A percentile compares a stretch with the other conserved stretches of the same genome.
These are phyloP conservation scores for Pristionchus arcanus DNA, from an alignment of 2,888 invertebrate species.

Conservation along the genomic window DNA sequence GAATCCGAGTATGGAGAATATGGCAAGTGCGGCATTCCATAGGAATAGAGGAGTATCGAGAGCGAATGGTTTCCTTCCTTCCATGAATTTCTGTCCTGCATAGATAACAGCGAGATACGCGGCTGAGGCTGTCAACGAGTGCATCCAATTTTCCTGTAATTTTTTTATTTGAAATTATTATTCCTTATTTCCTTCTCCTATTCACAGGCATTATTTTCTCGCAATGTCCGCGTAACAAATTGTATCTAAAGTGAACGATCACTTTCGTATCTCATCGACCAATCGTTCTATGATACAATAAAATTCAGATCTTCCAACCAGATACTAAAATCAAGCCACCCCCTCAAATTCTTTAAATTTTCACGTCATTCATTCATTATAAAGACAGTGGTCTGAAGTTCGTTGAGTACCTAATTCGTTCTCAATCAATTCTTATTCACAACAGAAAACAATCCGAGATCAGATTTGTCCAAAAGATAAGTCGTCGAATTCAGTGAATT, in stretches of 20 bases:
- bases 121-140: slow-evolving; percentile 83
- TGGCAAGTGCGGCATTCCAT: slow-evolving; percentile 94
- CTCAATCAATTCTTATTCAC: neutral
- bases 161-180: neutral
- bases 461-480: neutral
- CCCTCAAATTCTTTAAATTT: too few species aligned
- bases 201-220: neutral
- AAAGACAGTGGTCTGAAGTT: too few species aligned
- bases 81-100: slow-evolving; percentile 93
- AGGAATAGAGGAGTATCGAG: slow-evolving; percentile 89
- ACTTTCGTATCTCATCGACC: too few species aligned
- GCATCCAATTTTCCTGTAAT: slow-evolving; percentile 93
- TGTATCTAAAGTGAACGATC: too few species aligned
- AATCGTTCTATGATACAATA: neutral
- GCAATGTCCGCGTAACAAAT: neutral
- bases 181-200: neutral
- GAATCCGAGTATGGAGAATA: slow-evolving; percentile 90
- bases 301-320: neutral
- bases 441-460: too few species aligned
- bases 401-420: neutral
- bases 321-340: too few species aligned
- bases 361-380: too few species aligned
- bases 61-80: slow-evolving; percentile 91
- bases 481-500: neutral
- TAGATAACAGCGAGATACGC: slow-evolving; percentile 95